Evolutionary conservation across 1,140 invertebrate genomes (phyloP).

Genomic region (Drosophila tani): DNA sequence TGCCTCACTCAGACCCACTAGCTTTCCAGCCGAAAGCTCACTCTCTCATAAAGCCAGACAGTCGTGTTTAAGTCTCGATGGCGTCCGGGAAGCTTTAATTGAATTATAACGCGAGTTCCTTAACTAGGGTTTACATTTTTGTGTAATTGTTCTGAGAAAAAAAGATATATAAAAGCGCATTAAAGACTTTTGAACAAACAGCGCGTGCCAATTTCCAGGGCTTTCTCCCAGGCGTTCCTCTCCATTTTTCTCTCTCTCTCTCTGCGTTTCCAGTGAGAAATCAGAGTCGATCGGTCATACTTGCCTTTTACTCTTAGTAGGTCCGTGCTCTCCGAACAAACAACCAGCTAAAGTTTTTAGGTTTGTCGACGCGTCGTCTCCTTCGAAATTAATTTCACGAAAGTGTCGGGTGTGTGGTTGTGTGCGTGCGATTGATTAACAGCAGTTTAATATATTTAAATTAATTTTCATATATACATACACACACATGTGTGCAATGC

Average conservation of each 20-base stretch:
- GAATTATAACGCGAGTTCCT: neutral
- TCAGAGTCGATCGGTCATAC: conserved; percentile 15
- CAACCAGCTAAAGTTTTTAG: conserved; percentile 46
- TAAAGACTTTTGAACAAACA: neutral
- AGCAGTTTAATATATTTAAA: conserved; percentile 51
- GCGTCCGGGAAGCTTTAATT: conserved; percentile 6
- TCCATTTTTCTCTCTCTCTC: neutral
- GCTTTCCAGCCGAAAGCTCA: conserved; percentile 34
- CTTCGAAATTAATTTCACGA: conserved; percentile 35
- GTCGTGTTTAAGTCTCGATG: neutral
- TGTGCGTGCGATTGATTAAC: conserved; percentile 36
- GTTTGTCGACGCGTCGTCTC: conserved; percentile 45
- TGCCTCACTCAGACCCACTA: neutral
- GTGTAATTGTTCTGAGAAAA: conserved; percentile 6
- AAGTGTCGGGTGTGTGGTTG: conserved; percentile 10
- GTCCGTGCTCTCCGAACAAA: conserved; percentile 28
- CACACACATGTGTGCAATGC: conserved; percentile 11
- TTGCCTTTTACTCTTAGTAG: conserved; percentile 17
- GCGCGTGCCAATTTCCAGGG: conserved; percentile 16
- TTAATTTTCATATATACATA: conserved; percentile 28
- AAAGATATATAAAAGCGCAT: conserved; percentile 7
- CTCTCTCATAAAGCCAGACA: conserved; percentile 8
- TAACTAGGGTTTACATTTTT: conserved; percentile 4
- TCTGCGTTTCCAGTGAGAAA: conserved; percentile 27
- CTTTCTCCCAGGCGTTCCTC: neutral